phyloP scores from a whole-genome alignment of 2,113 vertebrate genomes.

The Terrapene triunguis region DNA sequence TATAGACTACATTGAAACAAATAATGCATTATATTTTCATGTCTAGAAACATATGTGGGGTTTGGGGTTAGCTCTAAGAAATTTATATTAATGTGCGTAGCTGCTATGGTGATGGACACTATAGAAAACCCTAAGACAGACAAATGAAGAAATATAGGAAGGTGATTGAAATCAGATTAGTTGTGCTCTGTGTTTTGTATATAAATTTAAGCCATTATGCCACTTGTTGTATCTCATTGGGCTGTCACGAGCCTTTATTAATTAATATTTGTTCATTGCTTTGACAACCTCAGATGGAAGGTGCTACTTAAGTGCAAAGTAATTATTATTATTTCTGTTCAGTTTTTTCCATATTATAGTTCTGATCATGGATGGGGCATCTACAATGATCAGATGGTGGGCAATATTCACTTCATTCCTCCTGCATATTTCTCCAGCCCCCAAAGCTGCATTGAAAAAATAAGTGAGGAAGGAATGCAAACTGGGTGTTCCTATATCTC shows the following conservation, averaged over 20 bases:
- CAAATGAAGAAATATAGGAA: not conserved
- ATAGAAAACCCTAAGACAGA: not conserved
- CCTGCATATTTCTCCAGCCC: constrained; percentile 25
- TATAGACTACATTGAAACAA: not conserved
- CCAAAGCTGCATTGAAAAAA: constrained; percentile 51
- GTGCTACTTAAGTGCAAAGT: constrained; percentile 26
- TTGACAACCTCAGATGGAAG: constrained; percentile 59
- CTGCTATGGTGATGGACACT: not conserved
- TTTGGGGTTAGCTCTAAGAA: not conserved
- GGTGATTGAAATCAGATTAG: not conserved
- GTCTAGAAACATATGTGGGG: not conserved
- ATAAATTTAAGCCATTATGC: not conserved
- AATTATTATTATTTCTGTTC: constrained; percentile 63
- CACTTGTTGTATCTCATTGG: not conserved
- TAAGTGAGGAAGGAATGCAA: constrained; percentile 30
- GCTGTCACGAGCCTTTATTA: constrained; percentile 26
- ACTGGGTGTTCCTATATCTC: constrained; percentile 1
- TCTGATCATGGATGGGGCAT: constrained; percentile 60
- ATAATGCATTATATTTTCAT: not conserved
- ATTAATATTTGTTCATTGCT: constrained; percentile 55
- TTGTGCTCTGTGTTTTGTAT: not conserved
- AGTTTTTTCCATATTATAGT: constrained; percentile 45
- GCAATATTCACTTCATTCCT: constrained; percentile 61
- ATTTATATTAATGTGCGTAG: not conserved
- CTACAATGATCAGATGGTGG: constrained; percentile 62